Evolutionary conservation across 2,797 vertebrate genomes (phyloP), one percentile per base, ranked within the genome.

Genomic region (Poeciliopsis gracilis): DNA sequence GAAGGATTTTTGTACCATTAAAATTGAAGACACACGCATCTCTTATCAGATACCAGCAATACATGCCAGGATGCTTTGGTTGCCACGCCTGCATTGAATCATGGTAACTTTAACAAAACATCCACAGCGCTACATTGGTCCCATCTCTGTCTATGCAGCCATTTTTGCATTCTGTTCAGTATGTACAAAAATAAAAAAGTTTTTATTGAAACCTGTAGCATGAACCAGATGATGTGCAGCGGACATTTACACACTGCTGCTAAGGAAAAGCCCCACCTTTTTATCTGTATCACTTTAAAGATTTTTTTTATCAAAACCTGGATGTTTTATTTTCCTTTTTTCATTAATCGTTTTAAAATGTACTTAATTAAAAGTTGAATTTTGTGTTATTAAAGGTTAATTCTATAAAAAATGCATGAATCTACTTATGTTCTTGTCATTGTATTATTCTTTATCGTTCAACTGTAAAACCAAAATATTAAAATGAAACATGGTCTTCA

Each of bases 31-130:
- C 47, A 87, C 77, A 78, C 78, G 80, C 81, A 84, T 80, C 72
- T 87, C 78, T 76, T 86, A 85, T 87, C 85, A 85, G 81, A 90
- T 91, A 92, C 90, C 89, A 80, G 76, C 85, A 87, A 86, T 85
- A 81, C 84, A 87, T 90, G 79, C 88, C 90, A 83, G 63, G 87
- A 84, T 46, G 84, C 89, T 61, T 92, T 88, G 92, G 87, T 86
- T 85, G 80, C 83, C 63, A 72, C 83, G 81, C 73, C 77, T 82
- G 80, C 93, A 94, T 93, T 86, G 63, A 84, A 87, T 76, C 89
- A 73, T 71, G 83, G 83, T 81, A 90, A 89, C 85, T 86, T 82
- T 51, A 46, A 73, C 77, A 78, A 20, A 20, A 75, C 87, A 86
- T 79, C 78, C 77, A 61, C 78, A 82, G 81, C 87, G 79, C 86